Conservation (phyloP, 2,888 invertebrate species). For the Chloromyia formosa region DNA sequence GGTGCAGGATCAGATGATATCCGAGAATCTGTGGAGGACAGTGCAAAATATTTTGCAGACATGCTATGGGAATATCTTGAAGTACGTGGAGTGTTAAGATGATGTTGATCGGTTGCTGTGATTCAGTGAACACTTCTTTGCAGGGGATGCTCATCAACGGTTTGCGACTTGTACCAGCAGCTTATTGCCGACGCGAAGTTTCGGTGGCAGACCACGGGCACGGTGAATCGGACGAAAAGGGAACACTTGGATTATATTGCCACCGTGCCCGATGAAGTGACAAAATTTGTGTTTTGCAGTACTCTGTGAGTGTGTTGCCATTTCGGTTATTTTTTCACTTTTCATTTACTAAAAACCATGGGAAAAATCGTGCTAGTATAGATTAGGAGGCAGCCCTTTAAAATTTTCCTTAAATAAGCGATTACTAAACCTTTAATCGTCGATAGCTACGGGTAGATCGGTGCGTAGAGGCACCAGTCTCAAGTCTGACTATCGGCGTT, state of each 20-base stretch:
- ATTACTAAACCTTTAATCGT: no score
- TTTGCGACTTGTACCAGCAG: conserved; percentile 57
- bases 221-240: conserved; percentile 60
- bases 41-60: background rate
- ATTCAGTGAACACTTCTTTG: background rate
- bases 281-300: conserved; percentile 62
- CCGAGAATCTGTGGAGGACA: background rate
- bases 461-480: no score
- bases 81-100: background rate
- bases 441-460: no score
- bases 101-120: background rate
- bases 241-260: conserved; percentile 62
- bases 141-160: background rate
- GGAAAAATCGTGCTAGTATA: no score
- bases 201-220: conserved; percentile 61
- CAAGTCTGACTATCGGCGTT: no score
- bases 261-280: conserved; percentile 61
- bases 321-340: background rate
- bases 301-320: conserved; percentile 58
- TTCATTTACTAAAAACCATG: no score
- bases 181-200: conserved; percentile 59
- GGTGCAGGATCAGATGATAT: conserved; percentile 1
- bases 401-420: no score
- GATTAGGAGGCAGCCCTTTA: no score
- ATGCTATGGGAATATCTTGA: background rate